These are phyloP conservation scores for Apus apus DNA, from an alignment of 2,113 vertebrate species.

Conservation along the genomic window DNA sequence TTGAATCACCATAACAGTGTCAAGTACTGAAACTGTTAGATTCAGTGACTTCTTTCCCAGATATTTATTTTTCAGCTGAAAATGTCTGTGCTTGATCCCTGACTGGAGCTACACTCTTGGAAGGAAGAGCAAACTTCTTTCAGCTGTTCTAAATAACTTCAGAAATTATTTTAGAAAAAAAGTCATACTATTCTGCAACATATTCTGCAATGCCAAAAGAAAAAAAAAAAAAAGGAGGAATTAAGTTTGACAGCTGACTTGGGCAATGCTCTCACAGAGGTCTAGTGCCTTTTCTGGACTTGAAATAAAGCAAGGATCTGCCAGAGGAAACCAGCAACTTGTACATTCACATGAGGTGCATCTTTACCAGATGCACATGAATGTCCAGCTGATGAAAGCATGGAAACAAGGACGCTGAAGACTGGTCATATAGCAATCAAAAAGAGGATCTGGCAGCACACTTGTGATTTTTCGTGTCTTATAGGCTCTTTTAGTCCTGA, in stretches of 20 bases:
- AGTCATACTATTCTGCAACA: not conserved
- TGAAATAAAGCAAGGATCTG: not conserved
- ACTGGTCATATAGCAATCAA: too few species aligned
- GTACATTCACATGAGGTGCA: not conserved
- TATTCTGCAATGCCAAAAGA: not conserved
- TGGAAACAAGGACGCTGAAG: accelerated
- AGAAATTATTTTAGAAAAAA: not conserved
- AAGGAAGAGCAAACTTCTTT: slow-evolving; percentile 27
- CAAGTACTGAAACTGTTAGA: not conserved
- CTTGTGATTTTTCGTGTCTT: not conserved
- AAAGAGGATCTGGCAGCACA: not conserved
- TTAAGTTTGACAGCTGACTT: not conserved
- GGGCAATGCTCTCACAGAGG: not conserved
- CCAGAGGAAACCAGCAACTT: not conserved
- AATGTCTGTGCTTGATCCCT: not conserved
- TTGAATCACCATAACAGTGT: not conserved
- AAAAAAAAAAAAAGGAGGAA: not conserved
- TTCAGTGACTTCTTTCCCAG: not conserved
- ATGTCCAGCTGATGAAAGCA: not conserved
- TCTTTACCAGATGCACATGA: not conserved
- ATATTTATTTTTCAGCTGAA: slow-evolving; percentile 15
- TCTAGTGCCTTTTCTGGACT: not conserved
- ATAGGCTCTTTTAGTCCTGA: not conserved
- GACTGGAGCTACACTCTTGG: not conserved
- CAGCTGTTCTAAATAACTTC: slow-evolving; percentile 26